phyloP scores from a whole-genome alignment of 1,140 invertebrate genomes.

The Triops cancriformis region DNA sequence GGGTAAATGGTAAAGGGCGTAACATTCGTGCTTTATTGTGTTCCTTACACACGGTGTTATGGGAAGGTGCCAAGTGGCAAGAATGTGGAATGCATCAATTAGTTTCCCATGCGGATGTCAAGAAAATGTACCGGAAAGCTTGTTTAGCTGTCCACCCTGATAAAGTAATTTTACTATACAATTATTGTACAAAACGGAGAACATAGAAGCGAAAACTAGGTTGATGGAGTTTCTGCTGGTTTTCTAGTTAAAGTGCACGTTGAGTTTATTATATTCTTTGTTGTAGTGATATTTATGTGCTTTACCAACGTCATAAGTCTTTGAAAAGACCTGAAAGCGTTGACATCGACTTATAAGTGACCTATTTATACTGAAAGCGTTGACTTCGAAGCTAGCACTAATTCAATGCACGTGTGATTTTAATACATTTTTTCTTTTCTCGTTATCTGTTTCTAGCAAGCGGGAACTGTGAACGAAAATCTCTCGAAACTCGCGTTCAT shows the following conservation, averaged over 20 bases:
- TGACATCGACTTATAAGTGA: too few species aligned
- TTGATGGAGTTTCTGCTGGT: too few species aligned
- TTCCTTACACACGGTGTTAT: conserved; percentile 86
- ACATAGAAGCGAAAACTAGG: background rate
- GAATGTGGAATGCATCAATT: conserved; percentile 89
- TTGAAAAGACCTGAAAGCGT: too few species aligned
- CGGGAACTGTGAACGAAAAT: conserved; percentile 76
- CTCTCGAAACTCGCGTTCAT: conserved; percentile 96
- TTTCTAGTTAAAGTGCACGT: too few species aligned
- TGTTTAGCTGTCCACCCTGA: conserved; percentile 96
- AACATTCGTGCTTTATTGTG: conserved; percentile 93
- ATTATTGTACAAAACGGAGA: background rate
- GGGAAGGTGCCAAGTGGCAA: conserved; percentile 88
- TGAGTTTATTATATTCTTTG: too few species aligned
- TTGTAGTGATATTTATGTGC: too few species aligned
- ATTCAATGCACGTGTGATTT: conserved; percentile 15
- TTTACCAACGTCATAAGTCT: too few species aligned
- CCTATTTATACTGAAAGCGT: background rate
- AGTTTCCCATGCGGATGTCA: conserved; percentile 81
- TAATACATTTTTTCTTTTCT: conserved; percentile 27
- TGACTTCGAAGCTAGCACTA: background rate
- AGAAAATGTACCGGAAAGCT: conserved; percentile 90
- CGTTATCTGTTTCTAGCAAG: conserved; percentile 66
- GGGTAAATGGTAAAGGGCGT: conserved; percentile 91
- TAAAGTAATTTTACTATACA: conserved; percentile 56